Evolutionary conservation across 2,888 invertebrate genomes (phyloP), one percentile per base, ranked within the genome.

Genomic region (Acronicta alni): DNA sequence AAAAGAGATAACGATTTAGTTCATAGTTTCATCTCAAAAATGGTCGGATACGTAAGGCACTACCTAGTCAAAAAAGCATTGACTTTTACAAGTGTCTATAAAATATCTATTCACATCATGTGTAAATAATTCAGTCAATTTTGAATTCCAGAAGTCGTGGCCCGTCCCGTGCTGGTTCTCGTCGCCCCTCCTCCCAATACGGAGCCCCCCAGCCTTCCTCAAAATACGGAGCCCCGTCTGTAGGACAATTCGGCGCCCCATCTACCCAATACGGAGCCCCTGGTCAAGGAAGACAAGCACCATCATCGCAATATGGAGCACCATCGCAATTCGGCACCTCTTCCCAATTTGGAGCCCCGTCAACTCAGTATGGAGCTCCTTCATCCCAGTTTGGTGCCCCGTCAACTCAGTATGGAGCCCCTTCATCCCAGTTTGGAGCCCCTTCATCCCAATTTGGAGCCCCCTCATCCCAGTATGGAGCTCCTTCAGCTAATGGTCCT

Each of bases 91-190:
- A n/a, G n/a, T n/a, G n/a, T n/a, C n/a, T n/a, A n/a, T n/a, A n/a
- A 5, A 20, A 4, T 20, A 20, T 20, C 5, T 2, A 20, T 2
- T 20, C 20, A 5, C 20, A 20, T 4, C 20, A 20, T 20, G 5
- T 4, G 2, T 26, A n/a, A 14, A n/a, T 15, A 2, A 17, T 23
- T n/a, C n/a, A 20, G 26, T 35, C 0, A 35, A 17, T 18, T 38
- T 41, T 49, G n/a, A 14, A 43, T 83, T 83, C 7, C 73, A 86
- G 83, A 67, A 84, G 85, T 43, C 88, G 90, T 42, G 93, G 92
- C 30, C 83, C 91, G 9, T 57, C 68, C 9, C 65, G 39, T 0
- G 39, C 58, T 3, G 57, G 62, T 17, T 49, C 69, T 14, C 69
- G 75, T 23, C 79, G 70, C 20, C 82, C 83, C 5, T 81, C 82